phyloP scores from a whole-genome alignment of 1,140 invertebrate genomes.

The Drosophila pachea region DNA sequence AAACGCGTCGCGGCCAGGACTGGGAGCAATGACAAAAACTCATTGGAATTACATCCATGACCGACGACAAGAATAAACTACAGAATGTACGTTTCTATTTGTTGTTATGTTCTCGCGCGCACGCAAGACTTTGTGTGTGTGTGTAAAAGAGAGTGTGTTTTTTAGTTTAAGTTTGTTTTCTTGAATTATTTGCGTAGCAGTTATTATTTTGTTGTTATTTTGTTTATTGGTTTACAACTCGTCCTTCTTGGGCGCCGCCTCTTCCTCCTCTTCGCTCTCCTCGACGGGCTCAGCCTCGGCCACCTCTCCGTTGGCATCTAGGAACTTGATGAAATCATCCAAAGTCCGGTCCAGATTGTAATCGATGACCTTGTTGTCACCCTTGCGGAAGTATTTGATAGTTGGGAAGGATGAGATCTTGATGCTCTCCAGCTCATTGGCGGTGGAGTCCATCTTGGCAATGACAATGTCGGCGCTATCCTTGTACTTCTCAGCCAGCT shows the following conservation, averaged over 20 bases:
- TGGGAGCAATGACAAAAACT: constrained; percentile 62
- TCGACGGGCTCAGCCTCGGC: constrained; percentile 60
- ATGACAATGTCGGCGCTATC: constrained; percentile 92
- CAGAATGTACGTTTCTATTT: constrained; percentile 75
- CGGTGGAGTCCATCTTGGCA: constrained; percentile 99
- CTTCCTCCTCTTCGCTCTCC: constrained; percentile 64
- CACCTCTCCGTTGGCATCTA: constrained; percentile 83
- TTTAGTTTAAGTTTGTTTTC: constrained; percentile 11
- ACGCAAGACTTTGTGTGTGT: constrained; percentile 61
- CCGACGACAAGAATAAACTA: constrained; percentile 62
- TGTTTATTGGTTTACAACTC: constrained; percentile 68
- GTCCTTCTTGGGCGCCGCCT: constrained; percentile 74
- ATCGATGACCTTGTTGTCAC: constrained; percentile 94
- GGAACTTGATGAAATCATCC: constrained; percentile 94
- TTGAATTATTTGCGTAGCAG: constrained; percentile 26
- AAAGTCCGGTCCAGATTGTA: constrained; percentile 97
- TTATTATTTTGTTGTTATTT: constrained; percentile 30
- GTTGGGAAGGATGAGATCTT: constrained; percentile 98
- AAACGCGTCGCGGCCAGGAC: constrained; percentile 47
- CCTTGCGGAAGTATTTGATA: constrained; percentile 96
- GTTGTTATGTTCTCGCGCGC: constrained; percentile 41
- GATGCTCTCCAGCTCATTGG: constrained; percentile 96
- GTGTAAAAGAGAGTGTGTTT: constrained; percentile 35
- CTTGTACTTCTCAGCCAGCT: constrained; percentile 88
- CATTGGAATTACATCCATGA: constrained; percentile 40